Evolutionary conservation across 1,140 invertebrate species (phyloP).

Genomic region (Drosophila lacertosa): DNA sequence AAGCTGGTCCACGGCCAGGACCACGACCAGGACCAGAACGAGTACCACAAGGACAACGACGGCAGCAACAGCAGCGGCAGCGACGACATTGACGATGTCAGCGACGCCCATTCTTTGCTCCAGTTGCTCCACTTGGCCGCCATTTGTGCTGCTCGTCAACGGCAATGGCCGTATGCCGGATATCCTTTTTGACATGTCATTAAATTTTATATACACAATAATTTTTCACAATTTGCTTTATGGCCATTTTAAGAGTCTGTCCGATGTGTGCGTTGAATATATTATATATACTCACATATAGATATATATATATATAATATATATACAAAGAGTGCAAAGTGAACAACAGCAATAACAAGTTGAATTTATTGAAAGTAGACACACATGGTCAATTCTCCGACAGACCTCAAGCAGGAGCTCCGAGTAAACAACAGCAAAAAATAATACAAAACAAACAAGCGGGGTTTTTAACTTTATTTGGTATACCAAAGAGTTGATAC

Average conservation of each 20-base stretch:
- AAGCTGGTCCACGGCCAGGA: conserved; percentile 35
- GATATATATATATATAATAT: conserved; percentile 12
- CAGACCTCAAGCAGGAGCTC: background rate
- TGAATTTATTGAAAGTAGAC: conserved; percentile 36
- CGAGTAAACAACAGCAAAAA: background rate
- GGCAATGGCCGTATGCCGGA: conserved; percentile 64
- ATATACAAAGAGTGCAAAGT: conserved; percentile 9
- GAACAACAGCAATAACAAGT: conserved; percentile 29
- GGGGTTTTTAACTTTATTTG: background rate
- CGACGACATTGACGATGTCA: conserved; percentile 21
- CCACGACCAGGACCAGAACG: background rate
- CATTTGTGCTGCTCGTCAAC: conserved; percentile 66
- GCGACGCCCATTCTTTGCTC: conserved; percentile 37
- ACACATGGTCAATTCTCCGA: conserved; percentile 14
- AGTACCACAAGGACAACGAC: conserved; percentile 8
- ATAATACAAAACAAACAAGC: background rate
- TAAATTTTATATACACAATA: conserved; percentile 83
- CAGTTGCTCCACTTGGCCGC: conserved; percentile 20
- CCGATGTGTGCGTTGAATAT: conserved; percentile 48
- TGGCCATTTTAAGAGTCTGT: conserved; percentile 74
- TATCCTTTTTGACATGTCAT: conserved; percentile 83
- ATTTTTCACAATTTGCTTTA: conserved; percentile 83
- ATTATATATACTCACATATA: conserved; percentile 19
- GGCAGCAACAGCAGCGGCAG: background rate
- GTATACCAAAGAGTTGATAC: background rate